A percentile compares a stretch with the other conserved stretches of the same genome.
Evolutionary conservation across 1,140 invertebrate species (phyloP).

Genomic region (Ostrea edulis): DNA sequence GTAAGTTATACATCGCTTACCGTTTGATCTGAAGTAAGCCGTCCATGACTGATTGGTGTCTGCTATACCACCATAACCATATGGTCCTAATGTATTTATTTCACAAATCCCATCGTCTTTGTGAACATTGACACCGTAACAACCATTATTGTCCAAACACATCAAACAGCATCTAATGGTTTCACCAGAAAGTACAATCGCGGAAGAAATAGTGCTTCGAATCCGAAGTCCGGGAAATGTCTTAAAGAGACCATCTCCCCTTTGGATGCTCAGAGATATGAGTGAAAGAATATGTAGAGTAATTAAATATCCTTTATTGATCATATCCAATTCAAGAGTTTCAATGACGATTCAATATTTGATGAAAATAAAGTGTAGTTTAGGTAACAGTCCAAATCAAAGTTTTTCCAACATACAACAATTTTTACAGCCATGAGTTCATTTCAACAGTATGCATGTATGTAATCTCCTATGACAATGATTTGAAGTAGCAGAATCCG

Average conservation of each 20-base stretch:
- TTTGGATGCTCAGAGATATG: not conserved
- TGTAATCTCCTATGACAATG: too few relatives aligned
- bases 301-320: too few relatives aligned
- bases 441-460: too few relatives aligned
- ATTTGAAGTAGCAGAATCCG: too few relatives aligned
- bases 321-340: too few relatives aligned
- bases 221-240: not conserved
- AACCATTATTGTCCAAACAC: not conserved
- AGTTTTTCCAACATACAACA: too few relatives aligned
- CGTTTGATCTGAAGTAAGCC: not conserved
- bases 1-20: not conserved
- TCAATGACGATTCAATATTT: too few relatives aligned
- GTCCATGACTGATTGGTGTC: not conserved
- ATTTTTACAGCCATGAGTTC: too few relatives aligned
- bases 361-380: too few relatives aligned
- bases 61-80: not conserved
- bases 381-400: too few relatives aligned
- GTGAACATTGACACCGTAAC: not conserved
- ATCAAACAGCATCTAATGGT: not conserved
- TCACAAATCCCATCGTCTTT: not conserved
- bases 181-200: not conserved
- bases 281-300: too few relatives aligned
- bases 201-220: not conserved
- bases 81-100: not conserved
- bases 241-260: not conserved